Evolutionary conservation across 2,888 invertebrate genomes (phyloP), one percentile per base, ranked within the genome.

Genomic region (Coecobrya sp.): DNA sequence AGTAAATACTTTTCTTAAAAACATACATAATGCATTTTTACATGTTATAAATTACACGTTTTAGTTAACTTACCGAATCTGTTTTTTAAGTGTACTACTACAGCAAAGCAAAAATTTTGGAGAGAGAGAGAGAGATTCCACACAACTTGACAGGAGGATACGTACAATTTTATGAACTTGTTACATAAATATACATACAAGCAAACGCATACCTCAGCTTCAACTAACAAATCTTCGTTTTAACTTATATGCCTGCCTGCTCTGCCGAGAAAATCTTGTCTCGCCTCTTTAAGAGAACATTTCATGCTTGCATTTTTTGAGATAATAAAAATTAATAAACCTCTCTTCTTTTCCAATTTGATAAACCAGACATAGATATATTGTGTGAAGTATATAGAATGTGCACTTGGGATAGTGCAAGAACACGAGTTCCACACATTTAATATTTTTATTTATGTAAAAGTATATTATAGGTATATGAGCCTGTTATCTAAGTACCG

Each of bases 321-420:
- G 89, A 89, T 89, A 82, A 89, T 89, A 82, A 89, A 89, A 82
- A 82, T 89, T 89, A 89, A 82, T 89, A 89, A 79, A 88, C 59
- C 88, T 79, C 65, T 65, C 84, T 65, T 62, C 16, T 84, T 82
- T 84, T 49, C 88, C 81, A 79, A 82, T 89, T 89, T 81, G 89
- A 89, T 89, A 89, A 82, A 81, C 89, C 88, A 81, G 89, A 68
- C 86, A 36, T 55, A 55, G 55, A 55, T 19, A 55, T 55, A 55
- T 55, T 62, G 36, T 36, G n/a, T n/a, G n/a, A n/a, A 36, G 36
- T 73, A 30, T 73, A 42, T 59, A 36, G 1, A 76, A 59, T 82
- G 49, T 52, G 42, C 49, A 86, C 68, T 22, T 45, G 11, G 16
- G n/a, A 16, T 10, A 59, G 45, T 82, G 59, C 82, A 82, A 59